Base-by-base conservation (phyloP, 2,113 vertebrate genomes). In the Nothocercus nigrocapillus region DNA sequence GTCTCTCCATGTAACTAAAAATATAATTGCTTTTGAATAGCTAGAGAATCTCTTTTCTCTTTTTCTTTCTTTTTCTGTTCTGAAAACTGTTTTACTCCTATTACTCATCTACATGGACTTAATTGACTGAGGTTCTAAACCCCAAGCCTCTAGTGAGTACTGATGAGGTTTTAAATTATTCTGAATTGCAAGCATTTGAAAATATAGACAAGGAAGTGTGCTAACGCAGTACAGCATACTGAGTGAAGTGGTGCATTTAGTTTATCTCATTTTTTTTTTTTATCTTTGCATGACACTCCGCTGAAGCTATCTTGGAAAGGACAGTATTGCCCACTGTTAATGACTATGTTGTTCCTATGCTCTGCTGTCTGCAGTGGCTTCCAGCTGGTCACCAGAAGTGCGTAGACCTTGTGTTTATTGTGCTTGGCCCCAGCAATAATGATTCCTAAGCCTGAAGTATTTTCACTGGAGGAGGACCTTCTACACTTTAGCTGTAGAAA, bases 21-120 rank as follows among this genome's bases (percentile, higher is more conserved):
- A 94, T 97, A 96, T 96, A 97, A 98, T 97, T 95, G 83, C 96
- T 94, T 95, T 97, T 96, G 92, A 97, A 97, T 94, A 91, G 94
- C 94, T 95, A 74, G 49, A 93, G 81, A 95, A 94, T 54, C 56
- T 88, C 88, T 92, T 91, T 79, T 91, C 64, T 88, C 63, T 59
- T 62, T 54, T 54, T 59, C 40, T 80, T 81, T 90, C 93, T 83
- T 95, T 96, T 93, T 61, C 74, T 83, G 47, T 56, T 61, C 70
- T 89, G 68, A 85, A 96, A 96, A 61, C 85, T 90, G 40, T 94
- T 97, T 96, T 96, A 97, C 93, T 96, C 76, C 89, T 75, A 94
- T 94, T 97, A 84, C 92, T 97, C 94, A 88, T 97, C 92, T 94
- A 69, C 85, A 90, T 85, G 73, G 86, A 95, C 74, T 96, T 97